These are phyloP conservation scores for Archivesica marissinica DNA, from an alignment of 1,140 invertebrate species.

Conservation along the genomic window DNA sequence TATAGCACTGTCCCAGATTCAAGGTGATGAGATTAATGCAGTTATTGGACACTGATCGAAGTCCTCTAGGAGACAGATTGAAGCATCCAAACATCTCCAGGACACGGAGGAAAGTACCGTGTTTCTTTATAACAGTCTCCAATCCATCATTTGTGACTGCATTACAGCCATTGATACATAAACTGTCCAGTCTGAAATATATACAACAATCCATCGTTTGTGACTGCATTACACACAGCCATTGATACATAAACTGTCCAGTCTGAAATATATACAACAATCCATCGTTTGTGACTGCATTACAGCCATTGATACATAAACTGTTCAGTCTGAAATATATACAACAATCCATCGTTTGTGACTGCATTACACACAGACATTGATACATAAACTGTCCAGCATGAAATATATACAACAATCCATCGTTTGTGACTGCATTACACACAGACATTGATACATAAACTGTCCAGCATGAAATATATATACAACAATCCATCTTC, in stretches of 20 bases:
- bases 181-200: conserved; percentile 77
- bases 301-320: conserved; percentile 82
- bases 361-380: too few species aligned
- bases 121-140: conserved; percentile 76
- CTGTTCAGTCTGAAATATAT: conserved; percentile 77
- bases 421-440: too few species aligned
- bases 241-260: too few species aligned
- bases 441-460: too few species aligned
- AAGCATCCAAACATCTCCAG: conserved; percentile 83
- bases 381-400: too few species aligned
- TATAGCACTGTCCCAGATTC: conserved; percentile 82
- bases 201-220: too few species aligned
- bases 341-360: too few species aligned
- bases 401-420: too few species aligned
- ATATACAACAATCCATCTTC: too few species aligned
- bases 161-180: conserved; percentile 82
- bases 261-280: too few species aligned
- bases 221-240: too few species aligned
- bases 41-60: conserved; percentile 72
- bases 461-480: too few species aligned
- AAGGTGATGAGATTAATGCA: conserved; percentile 77
- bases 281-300: conserved; percentile 76
- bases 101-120: conserved; percentile 72
- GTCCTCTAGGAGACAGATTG: conserved; percentile 75
- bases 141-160: conserved; percentile 77